Evolutionary conservation across 37 sponge, comb jelly and placozoan genomes (phyloP), one percentile per base, ranked within the genome.

Genomic region (Haliclona indistincta): DNA sequence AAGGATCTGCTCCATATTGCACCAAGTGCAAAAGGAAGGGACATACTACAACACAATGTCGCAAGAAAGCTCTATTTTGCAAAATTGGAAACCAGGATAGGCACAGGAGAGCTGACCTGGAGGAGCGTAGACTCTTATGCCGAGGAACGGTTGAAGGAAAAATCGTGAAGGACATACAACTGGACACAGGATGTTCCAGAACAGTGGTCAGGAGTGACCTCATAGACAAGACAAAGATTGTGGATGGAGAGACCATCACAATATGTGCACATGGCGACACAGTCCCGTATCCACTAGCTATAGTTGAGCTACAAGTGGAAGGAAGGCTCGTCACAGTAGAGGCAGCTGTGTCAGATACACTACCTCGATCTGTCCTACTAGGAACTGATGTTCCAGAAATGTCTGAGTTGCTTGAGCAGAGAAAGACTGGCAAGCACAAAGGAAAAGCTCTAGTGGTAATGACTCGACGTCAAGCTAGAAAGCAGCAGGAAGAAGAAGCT

Each of bases 261-360:
- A 77, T 85, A 13, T 85, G 86, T 85, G 68, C 77, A 1, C 74
- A 77, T 65, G 74, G 86, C 11, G 73, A 77, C 56, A 71, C 73
- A 2, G 45, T 63, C 3, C 54, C 33, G 43, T 78, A 85, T 52
- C 79, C 86, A 1, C 1, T 68, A 38, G 79, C 79, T 19, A 22
- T 41, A 1, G 60, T 68, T 1, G 30, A 54, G 1, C 41, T 85
- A 40, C 39, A 67, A 36, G 56, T 78, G 7, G 78, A 29, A 1
- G 73, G 66, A 0, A 1, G 33, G 32, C 26, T 32, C 0, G 54
- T 76, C 8, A 8, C 20, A 2, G 72, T 71, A 37, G 60, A 56
- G 51, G 86, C 77, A 30, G 79, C 64, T 19, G 73, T 77, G 26
- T 61, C 86, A 19, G 55, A 41, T 0, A 64, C 70, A 0, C 78